These are phyloP conservation scores for Gisinianus flammeolus DNA, from an alignment of 2,888 invertebrate genomes.

Conservation along the genomic window DNA sequence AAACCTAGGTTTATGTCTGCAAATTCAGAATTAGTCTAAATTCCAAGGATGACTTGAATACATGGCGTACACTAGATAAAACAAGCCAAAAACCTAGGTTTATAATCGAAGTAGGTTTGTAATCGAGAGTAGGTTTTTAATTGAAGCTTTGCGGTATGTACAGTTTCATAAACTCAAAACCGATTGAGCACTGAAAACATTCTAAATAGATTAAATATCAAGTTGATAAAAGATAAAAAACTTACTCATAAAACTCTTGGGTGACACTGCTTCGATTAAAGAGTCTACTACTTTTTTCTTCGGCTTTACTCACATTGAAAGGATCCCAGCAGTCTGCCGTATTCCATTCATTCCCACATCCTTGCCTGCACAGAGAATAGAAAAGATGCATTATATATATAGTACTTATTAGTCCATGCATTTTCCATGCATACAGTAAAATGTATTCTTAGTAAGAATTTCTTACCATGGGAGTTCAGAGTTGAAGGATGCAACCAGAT, in stretches of 20 bases:
- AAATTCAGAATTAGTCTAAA: too few relatives aligned
- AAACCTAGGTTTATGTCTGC: too few relatives aligned
- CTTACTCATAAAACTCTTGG: conserved; percentile 92
- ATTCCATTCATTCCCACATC: conserved; percentile 86
- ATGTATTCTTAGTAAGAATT: conserved; percentile 32
- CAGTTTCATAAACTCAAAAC: too few relatives aligned
- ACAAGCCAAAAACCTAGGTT: too few relatives aligned
- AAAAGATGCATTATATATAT: neutral
- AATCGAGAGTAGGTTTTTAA: too few relatives aligned
- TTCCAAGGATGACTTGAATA: too few relatives aligned
- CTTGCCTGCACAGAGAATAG: conserved; percentile 77
- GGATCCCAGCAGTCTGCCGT: conserved; percentile 83
- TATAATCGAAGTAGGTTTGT: too few relatives aligned
- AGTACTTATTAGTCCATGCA: neutral
- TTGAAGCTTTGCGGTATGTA: too few relatives aligned
- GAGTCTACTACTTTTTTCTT: conserved; percentile 72
- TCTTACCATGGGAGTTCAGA: conserved; percentile 87
- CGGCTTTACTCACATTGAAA: conserved; percentile 54
- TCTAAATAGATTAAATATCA: too few relatives aligned
- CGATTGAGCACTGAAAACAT: neutral
- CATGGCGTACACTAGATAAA: too few relatives aligned
- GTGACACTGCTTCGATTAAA: conserved; percentile 78
- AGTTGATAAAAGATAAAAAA: too few relatives aligned
- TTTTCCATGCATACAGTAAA: neutral
- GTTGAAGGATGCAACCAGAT: conserved; percentile 88